Base-by-base conservation (phyloP, 30 jellyfish, hydroid and myxozoan genomes). In the Nemopilema nomurai region DNA sequence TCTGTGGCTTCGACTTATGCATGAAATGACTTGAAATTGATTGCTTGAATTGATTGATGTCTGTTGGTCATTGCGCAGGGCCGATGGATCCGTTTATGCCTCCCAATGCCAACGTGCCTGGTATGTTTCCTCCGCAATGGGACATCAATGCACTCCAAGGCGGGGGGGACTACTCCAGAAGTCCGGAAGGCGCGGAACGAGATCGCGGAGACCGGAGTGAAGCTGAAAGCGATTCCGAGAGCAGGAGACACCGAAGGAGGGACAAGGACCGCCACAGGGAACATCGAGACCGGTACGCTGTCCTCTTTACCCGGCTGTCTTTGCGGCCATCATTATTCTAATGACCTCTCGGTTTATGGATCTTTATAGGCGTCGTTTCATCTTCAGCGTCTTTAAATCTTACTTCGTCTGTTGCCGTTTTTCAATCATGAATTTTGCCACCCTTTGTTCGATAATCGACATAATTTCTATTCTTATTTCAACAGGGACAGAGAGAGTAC, bases 201-300 rank as follows among this genome's bases (percentile, higher is more conserved):
- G 97, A 74, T 4, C 87, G 90, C 30, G 82, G 87, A 22, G 96
- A 85, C 8, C 85, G 98, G n/a, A 84, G 97, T 63, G 98, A 92
- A 18, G 91, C 28, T 27, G 98, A 93, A 21, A 88, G 97, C 57
- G 98, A 93, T 33, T 29, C 87, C 4, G 96, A 88, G 74, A 77
- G 83, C 33, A 84, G 91, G 30, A 75, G 98, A 19, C 96, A 82
- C 26, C 52, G 96, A 53, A 74, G 97, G 41, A 77, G 92, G 18
- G 87, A 96, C 27, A 84, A 83, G 66, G 96, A 85, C 31, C 62
- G 96, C 53, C 96, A 92, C 87, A 75, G 96, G 90, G 89, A 86
- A 49, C 92, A 89, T 70, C 75, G 93, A 74, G 93, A 84, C 76
- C 75, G 93, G 93, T 84, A 84, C 20, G 28, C 23, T 74, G 21